A percentile compares a stretch with the other conserved stretches of the same genome.
These are phyloP conservation scores for Patella vulgata DNA, from an alignment of 1,140 invertebrate species.

Conservation along the genomic window DNA sequence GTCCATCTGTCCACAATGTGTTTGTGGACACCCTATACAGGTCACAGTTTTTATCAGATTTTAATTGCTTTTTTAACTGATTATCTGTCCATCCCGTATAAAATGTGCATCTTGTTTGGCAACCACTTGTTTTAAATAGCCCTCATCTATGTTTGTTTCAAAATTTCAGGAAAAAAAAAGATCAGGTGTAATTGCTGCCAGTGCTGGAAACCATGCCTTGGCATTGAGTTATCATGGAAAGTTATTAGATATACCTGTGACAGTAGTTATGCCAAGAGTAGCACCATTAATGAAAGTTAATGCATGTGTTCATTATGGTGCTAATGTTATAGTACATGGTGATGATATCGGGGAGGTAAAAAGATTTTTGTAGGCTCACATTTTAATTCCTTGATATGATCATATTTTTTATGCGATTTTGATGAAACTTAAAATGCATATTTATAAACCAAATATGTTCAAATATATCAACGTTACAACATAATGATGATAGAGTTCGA, in stretches of 20 bases:
- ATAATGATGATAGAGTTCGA: too few relatives aligned
- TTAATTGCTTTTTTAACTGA: too few relatives aligned
- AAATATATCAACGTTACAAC: too few relatives aligned
- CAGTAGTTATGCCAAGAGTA: conserved; percentile 90
- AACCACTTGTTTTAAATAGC: background rate
- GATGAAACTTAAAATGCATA: too few relatives aligned
- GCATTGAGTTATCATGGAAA: conserved; percentile 89
- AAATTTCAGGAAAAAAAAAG: conserved; percentile 76
- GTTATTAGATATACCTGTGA: conserved; percentile 82
- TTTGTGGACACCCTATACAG: too few relatives aligned
- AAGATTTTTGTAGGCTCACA: too few relatives aligned
- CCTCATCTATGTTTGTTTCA: conserved; percentile 7
- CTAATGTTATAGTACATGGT: conserved; percentile 85
- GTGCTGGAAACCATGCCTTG: conserved; percentile 90
- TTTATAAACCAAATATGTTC: too few relatives aligned
- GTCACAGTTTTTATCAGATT: too few relatives aligned
- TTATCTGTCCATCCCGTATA: background rate
- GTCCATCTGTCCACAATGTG: too few relatives aligned
- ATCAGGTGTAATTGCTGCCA: conserved; percentile 89
- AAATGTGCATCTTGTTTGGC: conserved; percentile 1
- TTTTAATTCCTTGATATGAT: too few relatives aligned
- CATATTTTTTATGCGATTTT: too few relatives aligned
- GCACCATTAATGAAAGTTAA: conserved; percentile 87
- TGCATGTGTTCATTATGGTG: conserved; percentile 84
- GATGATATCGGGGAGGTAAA: conserved; percentile 82